These are phyloP conservation scores for Clarias macrocephalus DNA, from an alignment of 2,113 vertebrate species.

Conservation along the genomic window DNA sequence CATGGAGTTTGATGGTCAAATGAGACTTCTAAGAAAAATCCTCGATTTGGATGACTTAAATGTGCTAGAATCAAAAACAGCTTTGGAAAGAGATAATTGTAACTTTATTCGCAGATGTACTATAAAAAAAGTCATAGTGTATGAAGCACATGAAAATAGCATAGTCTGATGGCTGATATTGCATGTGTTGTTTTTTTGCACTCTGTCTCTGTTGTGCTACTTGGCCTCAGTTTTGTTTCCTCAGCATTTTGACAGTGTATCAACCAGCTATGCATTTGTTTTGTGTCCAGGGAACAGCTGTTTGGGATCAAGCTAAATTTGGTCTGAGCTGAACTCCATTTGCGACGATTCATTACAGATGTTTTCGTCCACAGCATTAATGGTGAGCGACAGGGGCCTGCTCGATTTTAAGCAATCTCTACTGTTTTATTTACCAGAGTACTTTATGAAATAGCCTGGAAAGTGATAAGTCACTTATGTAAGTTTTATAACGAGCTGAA, in stretches of 20 bases:
- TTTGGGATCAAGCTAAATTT: conserved; percentile 69
- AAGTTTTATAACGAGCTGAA: conserved; percentile 1
- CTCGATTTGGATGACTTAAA: not conserved
- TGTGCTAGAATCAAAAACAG: conserved; percentile 6
- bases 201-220: conserved; percentile 44
- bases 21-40: not conserved
- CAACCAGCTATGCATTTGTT: conserved; percentile 61
- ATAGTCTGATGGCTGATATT: not conserved
- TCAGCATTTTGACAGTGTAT: conserved; percentile 68
- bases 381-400: conserved; percentile 36
- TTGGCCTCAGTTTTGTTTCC: conserved; percentile 66
- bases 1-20: not conserved
- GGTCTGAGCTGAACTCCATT: conserved; percentile 64
- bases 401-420: conserved; percentile 57
- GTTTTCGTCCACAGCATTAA: conserved; percentile 66
- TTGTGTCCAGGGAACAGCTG: conserved; percentile 69
- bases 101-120: conserved; percentile 6
- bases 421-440: conserved; percentile 46
- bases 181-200: not conserved
- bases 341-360: conserved; percentile 69
- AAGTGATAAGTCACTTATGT: not conserved
- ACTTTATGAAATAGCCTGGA: conserved; percentile 57
- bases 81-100: not conserved
- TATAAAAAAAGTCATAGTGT: not conserved
- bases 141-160: not conserved